Evolutionary conservation across 1,140 invertebrate genomes (phyloP).

Genomic region (Eurosta solidaginis): DNA sequence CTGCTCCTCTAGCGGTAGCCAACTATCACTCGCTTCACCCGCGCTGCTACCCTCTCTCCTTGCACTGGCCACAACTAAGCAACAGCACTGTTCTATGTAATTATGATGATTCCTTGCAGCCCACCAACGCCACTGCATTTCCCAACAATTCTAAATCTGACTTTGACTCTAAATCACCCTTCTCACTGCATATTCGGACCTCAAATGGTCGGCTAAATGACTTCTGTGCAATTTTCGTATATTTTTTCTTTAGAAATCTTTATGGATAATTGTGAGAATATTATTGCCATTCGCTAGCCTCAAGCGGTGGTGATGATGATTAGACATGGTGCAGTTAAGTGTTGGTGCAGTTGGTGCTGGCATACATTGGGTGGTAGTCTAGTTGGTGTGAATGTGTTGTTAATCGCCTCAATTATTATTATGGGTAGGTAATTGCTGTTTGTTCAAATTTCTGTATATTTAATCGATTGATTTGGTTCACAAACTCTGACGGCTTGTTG

Average conservation of each 20-base stretch:
- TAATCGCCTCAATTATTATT: conserved; percentile 18
- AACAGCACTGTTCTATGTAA: conserved; percentile 5
- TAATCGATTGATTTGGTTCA: conserved; percentile 1
- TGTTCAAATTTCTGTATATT: conserved; percentile 8
- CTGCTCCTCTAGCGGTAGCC: not conserved
- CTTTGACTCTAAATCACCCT: not conserved
- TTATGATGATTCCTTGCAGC: conserved; percentile 1
- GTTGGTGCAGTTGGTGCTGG: not conserved
- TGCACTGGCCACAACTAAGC: not conserved
- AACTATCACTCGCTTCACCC: not conserved
- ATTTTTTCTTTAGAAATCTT: conserved; percentile 20
- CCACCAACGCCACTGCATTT: not conserved
- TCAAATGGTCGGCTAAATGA: not conserved
- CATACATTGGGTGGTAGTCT: not conserved
- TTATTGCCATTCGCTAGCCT: not conserved
- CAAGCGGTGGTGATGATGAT: not conserved
- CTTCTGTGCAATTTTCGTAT: conserved; percentile 8
- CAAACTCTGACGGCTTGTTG: not conserved
- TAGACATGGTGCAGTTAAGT: not conserved
- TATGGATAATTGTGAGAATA: conserved; percentile 26
- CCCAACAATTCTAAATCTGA: not conserved
- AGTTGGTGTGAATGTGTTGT: conserved; percentile 11
- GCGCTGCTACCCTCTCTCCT: not conserved
- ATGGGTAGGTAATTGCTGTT: conserved; percentile 19
- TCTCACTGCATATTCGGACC: not conserved